Conservation (phyloP, 2,113 vertebrate genomes). For the Alligator mississippiensis region DNA sequence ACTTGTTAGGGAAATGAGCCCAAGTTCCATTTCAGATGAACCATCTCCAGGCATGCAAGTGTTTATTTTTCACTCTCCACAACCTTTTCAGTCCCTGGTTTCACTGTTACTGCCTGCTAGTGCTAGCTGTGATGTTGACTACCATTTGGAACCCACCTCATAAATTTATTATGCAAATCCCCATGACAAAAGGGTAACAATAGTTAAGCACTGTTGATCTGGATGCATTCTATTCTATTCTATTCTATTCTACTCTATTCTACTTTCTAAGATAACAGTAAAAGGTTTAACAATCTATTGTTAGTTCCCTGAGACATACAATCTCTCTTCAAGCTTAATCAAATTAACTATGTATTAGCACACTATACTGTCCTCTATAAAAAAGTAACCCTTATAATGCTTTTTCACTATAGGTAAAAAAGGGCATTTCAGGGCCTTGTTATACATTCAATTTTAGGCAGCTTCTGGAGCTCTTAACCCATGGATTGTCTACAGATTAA, state of each 20-base stretch:
- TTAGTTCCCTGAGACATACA: not conserved
- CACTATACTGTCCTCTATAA: not conserved
- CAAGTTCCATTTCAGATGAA: not conserved
- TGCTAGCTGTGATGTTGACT: not conserved
- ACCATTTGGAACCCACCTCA: not conserved
- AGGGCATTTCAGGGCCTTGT: not conserved
- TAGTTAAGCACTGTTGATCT: not conserved
- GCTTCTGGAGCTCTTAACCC: no score
- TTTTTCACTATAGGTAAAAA: not conserved
- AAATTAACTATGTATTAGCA: fast-evolving
- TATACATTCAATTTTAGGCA: no score
- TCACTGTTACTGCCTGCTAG: not conserved
- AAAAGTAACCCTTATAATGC: not conserved
- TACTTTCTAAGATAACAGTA: not conserved
- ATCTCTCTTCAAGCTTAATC: not conserved
- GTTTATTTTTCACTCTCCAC: not conserved
- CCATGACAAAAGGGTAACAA: not conserved
- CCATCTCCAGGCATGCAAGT: not conserved
- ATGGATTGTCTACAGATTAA: no score
- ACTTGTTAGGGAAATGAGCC: not conserved
- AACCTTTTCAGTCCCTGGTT: not conserved
- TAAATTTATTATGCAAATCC: not conserved
- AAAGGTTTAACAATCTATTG: not conserved
- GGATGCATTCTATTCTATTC: no score
- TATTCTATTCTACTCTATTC: not conserved